Conservation (phyloP, 2,888 invertebrate species). For the Ophion costatus region DNA sequence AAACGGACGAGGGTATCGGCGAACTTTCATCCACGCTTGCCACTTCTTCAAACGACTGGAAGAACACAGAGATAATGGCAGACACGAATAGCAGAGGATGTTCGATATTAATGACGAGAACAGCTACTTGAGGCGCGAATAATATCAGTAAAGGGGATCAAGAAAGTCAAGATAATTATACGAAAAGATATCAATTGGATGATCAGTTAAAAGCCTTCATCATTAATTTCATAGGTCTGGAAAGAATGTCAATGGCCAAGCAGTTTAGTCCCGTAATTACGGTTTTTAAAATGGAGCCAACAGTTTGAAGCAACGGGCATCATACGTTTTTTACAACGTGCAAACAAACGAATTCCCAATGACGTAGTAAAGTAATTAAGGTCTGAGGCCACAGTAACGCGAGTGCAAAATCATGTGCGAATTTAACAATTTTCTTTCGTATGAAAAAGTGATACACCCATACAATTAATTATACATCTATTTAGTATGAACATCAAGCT, state of each 20-base stretch:
- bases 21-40: slow-evolving; percentile 21
- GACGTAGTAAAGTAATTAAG: neutral
- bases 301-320: neutral
- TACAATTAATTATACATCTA: too few relatives aligned
- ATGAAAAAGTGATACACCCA: too few relatives aligned
- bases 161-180: neutral
- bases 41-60: slow-evolving; percentile 24
- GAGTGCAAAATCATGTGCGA: too few relatives aligned
- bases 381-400: too few relatives aligned
- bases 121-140: neutral
- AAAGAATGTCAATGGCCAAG: too few relatives aligned
- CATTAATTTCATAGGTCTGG: neutral
- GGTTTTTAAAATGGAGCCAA: neutral
- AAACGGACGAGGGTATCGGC: slow-evolving; percentile 6
- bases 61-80: neutral
- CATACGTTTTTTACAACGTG: neutral
- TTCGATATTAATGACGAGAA: neutral
- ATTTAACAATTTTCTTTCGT: too few relatives aligned
- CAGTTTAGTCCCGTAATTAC: neutral
- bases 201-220: neutral
- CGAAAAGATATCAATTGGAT: too few relatives aligned
- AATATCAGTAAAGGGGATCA: neutral
- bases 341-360: neutral
- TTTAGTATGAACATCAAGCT: too few relatives aligned
- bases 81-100: neutral